phyloP scores from a whole-genome alignment of 2,797 vertebrate genomes.

The Rhynchonycteris naso region DNA sequence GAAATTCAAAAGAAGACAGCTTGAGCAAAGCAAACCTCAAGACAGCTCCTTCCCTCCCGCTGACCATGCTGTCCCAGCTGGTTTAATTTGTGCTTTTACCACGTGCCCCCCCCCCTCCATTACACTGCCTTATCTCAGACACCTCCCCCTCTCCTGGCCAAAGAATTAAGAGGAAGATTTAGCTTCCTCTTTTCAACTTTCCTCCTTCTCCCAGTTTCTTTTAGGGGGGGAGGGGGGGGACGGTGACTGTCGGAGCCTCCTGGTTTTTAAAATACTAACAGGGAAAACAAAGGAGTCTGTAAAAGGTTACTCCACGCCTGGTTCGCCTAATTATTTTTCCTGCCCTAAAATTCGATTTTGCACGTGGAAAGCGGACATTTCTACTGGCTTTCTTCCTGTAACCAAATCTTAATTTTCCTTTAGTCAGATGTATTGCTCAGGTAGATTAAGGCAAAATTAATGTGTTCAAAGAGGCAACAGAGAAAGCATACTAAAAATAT shows the following conservation, averaged over 20 bases:
- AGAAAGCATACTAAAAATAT: constrained; percentile 17
- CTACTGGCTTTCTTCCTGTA: constrained; percentile 24
- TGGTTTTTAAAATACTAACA: neutral
- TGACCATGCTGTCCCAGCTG: too few relatives aligned
- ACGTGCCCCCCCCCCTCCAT: neutral
- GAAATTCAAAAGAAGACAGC: neutral
- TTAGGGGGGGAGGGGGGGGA: neutral
- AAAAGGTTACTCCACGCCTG: neutral
- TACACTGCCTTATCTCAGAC: neutral
- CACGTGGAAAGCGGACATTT: neutral
- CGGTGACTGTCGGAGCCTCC: neutral
- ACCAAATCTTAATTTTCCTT: constrained; percentile 48
- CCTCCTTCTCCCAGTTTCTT: neutral
- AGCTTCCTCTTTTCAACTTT: neutral
- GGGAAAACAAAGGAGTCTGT: neutral
- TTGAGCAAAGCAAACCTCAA: neutral
- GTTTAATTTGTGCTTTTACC: neutral
- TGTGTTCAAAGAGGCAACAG: constrained; percentile 2
- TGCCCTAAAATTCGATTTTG: neutral
- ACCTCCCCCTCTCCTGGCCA: neutral
- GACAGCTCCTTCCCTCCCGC: neutral
- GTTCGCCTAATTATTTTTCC: neutral
- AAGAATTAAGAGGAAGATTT: neutral
- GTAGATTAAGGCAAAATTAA: constrained; percentile 13
- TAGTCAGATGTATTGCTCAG: constrained; percentile 10